These are phyloP conservation scores for Sitophilus oryzae DNA, from an alignment of 1,140 invertebrate species.

Conservation along the genomic window DNA sequence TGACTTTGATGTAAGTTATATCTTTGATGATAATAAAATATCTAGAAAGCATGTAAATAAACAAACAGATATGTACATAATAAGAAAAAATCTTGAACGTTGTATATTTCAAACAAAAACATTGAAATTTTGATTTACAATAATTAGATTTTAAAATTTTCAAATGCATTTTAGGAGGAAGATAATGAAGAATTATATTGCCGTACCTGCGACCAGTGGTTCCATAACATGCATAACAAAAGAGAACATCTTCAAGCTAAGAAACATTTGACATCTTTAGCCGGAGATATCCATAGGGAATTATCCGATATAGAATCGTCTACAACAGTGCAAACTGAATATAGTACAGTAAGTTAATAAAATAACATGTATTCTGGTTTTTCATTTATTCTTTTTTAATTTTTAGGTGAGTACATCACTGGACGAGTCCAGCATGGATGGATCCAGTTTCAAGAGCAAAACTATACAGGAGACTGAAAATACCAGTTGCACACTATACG, in stretches of 20 bases:
- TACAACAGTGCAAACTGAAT: slow-evolving; percentile 23
- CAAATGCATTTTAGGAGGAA: slow-evolving; percentile 44
- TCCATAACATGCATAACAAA: slow-evolving; percentile 54
- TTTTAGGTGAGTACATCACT: slow-evolving; percentile 37
- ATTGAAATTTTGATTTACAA: neutral
- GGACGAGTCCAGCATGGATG: slow-evolving; percentile 45
- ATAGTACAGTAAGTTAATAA: slow-evolving; percentile 8
- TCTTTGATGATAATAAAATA: neutral
- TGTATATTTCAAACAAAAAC: neutral
- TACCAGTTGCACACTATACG: slow-evolving; percentile 22
- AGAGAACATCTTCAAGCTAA: slow-evolving; percentile 53
- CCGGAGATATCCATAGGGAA: slow-evolving; percentile 40
- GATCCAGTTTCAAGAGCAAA: slow-evolving; percentile 8
- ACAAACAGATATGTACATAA: too few species aligned
- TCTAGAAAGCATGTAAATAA: too few species aligned
- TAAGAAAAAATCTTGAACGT: too few species aligned
- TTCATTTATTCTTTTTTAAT: neutral
- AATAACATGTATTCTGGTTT: neutral
- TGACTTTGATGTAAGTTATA: slow-evolving; percentile 48
- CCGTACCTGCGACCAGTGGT: slow-evolving; percentile 53
- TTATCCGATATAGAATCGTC: slow-evolving; percentile 28
- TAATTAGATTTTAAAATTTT: neutral
- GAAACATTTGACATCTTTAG: slow-evolving; percentile 49
- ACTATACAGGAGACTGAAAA: slow-evolving; percentile 16
- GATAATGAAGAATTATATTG: slow-evolving; percentile 54